phyloP scores from a whole-genome alignment of 2,797 vertebrate species.

The Halcyon chelicuti region DNA sequence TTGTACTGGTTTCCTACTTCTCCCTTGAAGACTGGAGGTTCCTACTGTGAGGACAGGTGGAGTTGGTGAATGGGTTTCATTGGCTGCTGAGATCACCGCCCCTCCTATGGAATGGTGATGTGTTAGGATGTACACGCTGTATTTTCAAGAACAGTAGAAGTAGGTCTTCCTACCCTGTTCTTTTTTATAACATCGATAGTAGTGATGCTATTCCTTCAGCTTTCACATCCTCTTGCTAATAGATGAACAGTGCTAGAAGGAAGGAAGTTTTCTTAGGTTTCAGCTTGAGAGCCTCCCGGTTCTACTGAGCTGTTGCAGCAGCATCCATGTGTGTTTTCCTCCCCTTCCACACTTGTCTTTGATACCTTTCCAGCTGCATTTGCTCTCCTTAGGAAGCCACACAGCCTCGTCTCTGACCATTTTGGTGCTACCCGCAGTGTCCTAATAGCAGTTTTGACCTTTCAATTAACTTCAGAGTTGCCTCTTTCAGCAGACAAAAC shows the following conservation, averaged over 20 bases:
- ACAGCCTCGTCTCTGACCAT: not conserved
- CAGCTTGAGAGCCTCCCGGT: not conserved
- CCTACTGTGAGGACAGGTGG: not conserved
- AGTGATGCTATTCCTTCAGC: not conserved
- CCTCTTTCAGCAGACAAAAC: slow-evolving; percentile 37
- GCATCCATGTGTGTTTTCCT: not conserved
- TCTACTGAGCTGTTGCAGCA: not conserved
- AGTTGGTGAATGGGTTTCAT: not conserved
- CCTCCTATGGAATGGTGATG: fast-evolving
- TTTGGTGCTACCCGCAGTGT: not conserved
- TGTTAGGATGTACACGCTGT: fast-evolving
- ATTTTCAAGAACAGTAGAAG: not conserved
- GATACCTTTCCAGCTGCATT: slow-evolving; percentile 12
- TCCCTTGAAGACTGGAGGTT: not conserved
- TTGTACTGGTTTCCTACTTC: fast-evolving
- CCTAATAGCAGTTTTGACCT: slow-evolving; percentile 57
- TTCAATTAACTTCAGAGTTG: slow-evolving; percentile 51
- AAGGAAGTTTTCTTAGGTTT: not conserved
- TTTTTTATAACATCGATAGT: not conserved
- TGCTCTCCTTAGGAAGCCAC: not conserved
- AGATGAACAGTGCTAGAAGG: not conserved
- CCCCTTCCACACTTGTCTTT: not conserved
- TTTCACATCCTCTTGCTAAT: not conserved
- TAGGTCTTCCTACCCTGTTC: not conserved
- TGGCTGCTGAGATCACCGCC: not conserved